phyloP scores from a whole-genome alignment of 2,113 vertebrate genomes.

The Festucalex cinctus region DNA sequence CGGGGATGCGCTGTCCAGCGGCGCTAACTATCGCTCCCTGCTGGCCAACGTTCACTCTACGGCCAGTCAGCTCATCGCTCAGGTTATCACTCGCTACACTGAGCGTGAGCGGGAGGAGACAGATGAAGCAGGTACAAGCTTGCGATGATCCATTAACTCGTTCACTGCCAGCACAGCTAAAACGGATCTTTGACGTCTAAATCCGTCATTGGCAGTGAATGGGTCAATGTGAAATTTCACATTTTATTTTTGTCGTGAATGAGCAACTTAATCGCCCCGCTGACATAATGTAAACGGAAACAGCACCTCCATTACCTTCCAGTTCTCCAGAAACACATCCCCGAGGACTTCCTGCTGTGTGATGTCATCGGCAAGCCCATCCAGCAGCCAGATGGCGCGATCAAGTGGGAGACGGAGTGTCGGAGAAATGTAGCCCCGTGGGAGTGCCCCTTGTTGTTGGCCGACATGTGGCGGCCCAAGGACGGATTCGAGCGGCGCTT shows the following conservation, averaged over 20 bases:
- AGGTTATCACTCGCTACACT: constrained; percentile 79
- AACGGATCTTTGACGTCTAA: no score
- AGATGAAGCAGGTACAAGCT: constrained; percentile 68
- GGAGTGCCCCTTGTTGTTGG: constrained; percentile 85
- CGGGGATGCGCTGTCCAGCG: constrained; percentile 75
- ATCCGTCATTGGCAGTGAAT: no score
- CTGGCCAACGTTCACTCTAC: constrained; percentile 74
- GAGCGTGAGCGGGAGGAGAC: constrained; percentile 74
- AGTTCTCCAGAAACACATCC: constrained; percentile 74
- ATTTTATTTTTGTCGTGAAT: background rate
- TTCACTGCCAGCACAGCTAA: no score
- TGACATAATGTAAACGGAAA: constrained; percentile 33
- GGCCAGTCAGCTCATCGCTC: constrained; percentile 73
- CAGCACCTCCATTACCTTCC: constrained; percentile 46
- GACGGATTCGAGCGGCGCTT: constrained; percentile 86
- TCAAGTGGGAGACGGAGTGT: constrained; percentile 80
- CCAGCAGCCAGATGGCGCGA: constrained; percentile 70
- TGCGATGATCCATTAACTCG: constrained; percentile 17
- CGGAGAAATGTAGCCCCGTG: constrained; percentile 80
- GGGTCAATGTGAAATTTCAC: no score
- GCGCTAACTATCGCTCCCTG: constrained; percentile 78
- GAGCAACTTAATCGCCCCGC: no score
- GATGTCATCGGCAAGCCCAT: constrained; percentile 81
- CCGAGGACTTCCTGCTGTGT: constrained; percentile 79
- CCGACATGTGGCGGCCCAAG: constrained; percentile 91